phyloP scores from a whole-genome alignment of 2,113 vertebrate genomes.

The Spea multiplicata region DNA sequence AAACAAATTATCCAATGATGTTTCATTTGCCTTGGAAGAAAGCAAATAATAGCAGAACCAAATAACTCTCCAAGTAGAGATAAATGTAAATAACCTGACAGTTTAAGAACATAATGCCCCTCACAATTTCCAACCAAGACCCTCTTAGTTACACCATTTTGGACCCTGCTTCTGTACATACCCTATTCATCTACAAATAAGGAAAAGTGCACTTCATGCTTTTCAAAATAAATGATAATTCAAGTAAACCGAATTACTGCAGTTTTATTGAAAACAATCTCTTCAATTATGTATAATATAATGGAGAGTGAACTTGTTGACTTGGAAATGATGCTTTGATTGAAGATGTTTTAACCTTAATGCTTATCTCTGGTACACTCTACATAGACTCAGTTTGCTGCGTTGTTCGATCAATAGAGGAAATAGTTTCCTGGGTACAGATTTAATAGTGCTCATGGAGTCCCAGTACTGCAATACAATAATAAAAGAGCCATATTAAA shows the following conservation, averaged over 20 bases:
- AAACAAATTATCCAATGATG: no score
- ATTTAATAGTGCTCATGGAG: neutral
- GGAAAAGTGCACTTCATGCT: neutral
- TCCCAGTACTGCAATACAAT: constrained; percentile 4
- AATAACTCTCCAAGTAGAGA: no score
- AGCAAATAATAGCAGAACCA: no score
- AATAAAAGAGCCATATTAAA: neutral
- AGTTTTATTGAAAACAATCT: constrained; percentile 24
- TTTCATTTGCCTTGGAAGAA: no score
- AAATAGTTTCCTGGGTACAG: constrained; percentile 30
- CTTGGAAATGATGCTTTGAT: constrained; percentile 21
- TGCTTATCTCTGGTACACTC: constrained; percentile 17
- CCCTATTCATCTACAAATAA: no score
- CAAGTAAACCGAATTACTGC: constrained; percentile 11
- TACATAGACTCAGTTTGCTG: constrained; percentile 14
- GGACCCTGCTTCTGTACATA: no score
- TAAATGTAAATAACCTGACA: no score
- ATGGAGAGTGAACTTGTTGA: constrained; percentile 30
- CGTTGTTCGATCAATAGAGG: constrained; percentile 41
- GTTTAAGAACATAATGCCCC: no score
- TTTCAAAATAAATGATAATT: neutral
- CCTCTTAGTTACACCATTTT: no score
- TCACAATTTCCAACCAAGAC: no score
- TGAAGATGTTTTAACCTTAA: constrained; percentile 26
- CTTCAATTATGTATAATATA: constrained; percentile 39